phyloP scores from a whole-genome alignment of 2,113 vertebrate genomes.

The Shinisaurus crocodilurus region DNA sequence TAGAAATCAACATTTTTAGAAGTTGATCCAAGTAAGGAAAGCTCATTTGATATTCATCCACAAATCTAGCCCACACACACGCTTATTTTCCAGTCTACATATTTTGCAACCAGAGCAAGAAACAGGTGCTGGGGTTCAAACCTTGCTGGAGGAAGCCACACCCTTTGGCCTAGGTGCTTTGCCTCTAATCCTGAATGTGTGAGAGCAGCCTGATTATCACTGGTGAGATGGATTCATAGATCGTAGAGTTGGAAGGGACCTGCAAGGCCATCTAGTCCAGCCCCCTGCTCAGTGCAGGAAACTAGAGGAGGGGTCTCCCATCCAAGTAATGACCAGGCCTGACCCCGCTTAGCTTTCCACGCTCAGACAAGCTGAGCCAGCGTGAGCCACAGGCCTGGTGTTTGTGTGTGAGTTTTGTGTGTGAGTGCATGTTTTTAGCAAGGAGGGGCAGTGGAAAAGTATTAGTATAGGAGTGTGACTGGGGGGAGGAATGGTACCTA shows the following conservation, averaged over 20 bases:
- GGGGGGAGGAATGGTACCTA: neutral
- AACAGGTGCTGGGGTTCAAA: no score
- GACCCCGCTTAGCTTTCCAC: no score
- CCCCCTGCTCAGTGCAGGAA: no score
- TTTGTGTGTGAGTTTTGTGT: no score
- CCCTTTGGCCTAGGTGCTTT: neutral
- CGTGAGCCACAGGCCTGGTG: no score
- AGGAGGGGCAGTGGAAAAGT: neutral
- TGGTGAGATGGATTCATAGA: no score
- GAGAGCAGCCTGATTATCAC: neutral
- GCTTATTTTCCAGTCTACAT: neutral
- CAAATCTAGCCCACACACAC: neutral
- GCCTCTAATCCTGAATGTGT: neutral
- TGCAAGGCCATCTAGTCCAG: no score
- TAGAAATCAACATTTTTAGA: neutral
- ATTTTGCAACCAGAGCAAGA: neutral
- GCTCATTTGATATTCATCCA: neutral
- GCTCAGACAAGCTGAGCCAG: no score
- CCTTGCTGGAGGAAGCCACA: neutral
- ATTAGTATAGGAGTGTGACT: neutral
- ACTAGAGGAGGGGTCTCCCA: no score
- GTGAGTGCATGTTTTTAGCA: neutral
- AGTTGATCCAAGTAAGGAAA: neutral
- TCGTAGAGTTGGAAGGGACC: no score
- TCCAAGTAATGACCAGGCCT: no score